Percentiles rank a stretch among this genome's conserved stretches.
Evolutionary conservation across 2,113 vertebrate species (phyloP).

Genomic region (Geococcyx californianus): DNA sequence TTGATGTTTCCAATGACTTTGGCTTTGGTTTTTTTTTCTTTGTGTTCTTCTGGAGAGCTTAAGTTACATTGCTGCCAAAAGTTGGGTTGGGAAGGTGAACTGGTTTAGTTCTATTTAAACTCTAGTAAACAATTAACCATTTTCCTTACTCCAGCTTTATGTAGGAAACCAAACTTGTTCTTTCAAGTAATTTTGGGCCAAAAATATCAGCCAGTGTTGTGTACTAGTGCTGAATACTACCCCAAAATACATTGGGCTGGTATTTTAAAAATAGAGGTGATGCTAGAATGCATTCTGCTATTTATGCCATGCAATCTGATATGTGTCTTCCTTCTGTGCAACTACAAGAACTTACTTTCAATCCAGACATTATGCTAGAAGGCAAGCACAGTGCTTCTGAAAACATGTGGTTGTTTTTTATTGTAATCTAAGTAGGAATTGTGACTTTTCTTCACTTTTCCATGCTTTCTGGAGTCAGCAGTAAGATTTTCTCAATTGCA

Average conservation of each 20-base stretch:
- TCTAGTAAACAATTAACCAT: constrained; percentile 32
- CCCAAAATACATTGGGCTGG: not conserved
- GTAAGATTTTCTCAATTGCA: not conserved
- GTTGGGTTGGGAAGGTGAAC: constrained; percentile 29
- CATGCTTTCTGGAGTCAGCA: not conserved
- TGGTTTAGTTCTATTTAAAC: constrained; percentile 16
- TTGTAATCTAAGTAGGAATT: not conserved
- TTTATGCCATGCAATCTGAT: not conserved
- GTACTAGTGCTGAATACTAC: not conserved
- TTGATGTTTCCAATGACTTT: not conserved
- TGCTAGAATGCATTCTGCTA: not conserved
- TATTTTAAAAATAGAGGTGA: constrained; percentile 21
- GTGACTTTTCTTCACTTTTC: not conserved
- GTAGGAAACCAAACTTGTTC: not conserved
- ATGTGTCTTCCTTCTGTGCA: not conserved
- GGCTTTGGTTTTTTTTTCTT: not conserved
- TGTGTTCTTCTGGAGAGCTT: not conserved
- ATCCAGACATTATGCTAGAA: not conserved
- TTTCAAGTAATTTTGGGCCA: not conserved
- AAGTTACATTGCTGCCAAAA: not conserved
- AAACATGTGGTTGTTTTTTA: not conserved
- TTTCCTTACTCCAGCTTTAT: constrained; percentile 4
- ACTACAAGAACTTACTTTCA: not conserved
- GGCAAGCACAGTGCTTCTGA: not conserved
- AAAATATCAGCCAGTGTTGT: not conserved